Base-by-base conservation (phyloP, 2,797 vertebrate genomes). In the Furcifer pardalis region DNA sequence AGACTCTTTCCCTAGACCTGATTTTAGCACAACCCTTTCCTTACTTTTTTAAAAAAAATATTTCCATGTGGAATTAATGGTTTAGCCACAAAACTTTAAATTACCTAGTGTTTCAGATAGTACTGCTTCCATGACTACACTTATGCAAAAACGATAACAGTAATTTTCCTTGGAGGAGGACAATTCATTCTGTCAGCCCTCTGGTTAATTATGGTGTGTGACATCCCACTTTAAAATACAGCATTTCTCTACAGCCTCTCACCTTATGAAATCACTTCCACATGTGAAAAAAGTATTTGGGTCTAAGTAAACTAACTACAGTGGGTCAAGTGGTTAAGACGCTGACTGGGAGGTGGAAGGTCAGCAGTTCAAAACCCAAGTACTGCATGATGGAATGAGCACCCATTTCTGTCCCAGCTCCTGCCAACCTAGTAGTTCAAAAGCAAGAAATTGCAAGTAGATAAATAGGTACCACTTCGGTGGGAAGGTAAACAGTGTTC, bases 101-200 rank as follows among this genome's bases (percentile, higher is more conserved):
- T 87, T 62, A 78, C 4, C 87, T 23, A 86, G 66, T 44, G 63
- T 12, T 42, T 27, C 23, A 83, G 19, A 62, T 32, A 40, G 40
- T 83, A 32, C 79, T 60, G 9, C 40, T 88, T 88, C 86, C 21
- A 77, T 44, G 56, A 76, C 86, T 77, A 76, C 37, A 37, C 68
- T 86, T 63, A 85, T 42, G 84, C 72, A 73, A 82, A 75, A 40
- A 68, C 27, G 12, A 73, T 89, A 90, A 79, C 0, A 85, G 69
- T 69, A 83, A 77, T 92, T 91, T 90, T 92, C 81, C 91, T 77
- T 86, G 69, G 86, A 84, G 75, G 81, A 69, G 78, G 83, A 85
- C 3, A 90, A 84, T 66, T 92, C 3, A 1, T n/a, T 44, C 76
- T 84, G 72, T 72, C 81, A 89, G 87, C 83, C 4, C 71, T 49